Evolutionary conservation across 1,140 invertebrate species (phyloP).

Genomic region (Drosophila pruinosa): DNA sequence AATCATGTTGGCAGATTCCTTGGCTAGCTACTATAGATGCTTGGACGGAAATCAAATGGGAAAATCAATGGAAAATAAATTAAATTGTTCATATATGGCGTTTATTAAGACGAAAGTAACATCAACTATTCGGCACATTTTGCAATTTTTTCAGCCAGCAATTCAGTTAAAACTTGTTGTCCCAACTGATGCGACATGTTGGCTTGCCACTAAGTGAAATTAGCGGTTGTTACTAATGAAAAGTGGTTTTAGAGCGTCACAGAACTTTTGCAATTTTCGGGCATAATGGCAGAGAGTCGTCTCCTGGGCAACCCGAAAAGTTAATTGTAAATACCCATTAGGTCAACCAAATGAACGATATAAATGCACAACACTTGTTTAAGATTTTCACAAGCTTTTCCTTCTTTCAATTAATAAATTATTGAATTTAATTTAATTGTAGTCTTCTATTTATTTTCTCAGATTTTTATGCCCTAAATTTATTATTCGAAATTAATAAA

Average conservation of each 20-base stretch:
- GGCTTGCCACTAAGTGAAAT: constrained; percentile 75
- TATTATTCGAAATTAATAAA: no score
- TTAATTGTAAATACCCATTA: constrained; percentile 9
- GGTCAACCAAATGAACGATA: background rate
- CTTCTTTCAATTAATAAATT: no score
- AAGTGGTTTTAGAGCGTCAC: constrained; percentile 58
- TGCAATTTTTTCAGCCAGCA: constrained; percentile 18
- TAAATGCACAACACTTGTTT: background rate
- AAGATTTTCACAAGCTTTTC: no score
- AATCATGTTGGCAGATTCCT: background rate
- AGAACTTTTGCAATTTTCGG: constrained; percentile 64
- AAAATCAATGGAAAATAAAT: no score
- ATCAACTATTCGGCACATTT: background rate
- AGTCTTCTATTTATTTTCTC: no score
- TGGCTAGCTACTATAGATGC: background rate
- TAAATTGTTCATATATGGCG: no score
- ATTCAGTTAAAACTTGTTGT: constrained; percentile 53
- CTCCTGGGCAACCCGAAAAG: constrained; percentile 7
- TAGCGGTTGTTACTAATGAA: constrained; percentile 79
- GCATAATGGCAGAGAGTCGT: constrained; percentile 25
- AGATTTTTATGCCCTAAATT: no score
- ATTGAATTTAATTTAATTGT: no score
- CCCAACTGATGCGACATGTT: constrained; percentile 57
- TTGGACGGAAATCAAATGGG: background rate
- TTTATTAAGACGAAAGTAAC: background rate